phyloP scores from a whole-genome alignment of 2,113 vertebrate genomes.

The Nymphicus hollandicus region DNA sequence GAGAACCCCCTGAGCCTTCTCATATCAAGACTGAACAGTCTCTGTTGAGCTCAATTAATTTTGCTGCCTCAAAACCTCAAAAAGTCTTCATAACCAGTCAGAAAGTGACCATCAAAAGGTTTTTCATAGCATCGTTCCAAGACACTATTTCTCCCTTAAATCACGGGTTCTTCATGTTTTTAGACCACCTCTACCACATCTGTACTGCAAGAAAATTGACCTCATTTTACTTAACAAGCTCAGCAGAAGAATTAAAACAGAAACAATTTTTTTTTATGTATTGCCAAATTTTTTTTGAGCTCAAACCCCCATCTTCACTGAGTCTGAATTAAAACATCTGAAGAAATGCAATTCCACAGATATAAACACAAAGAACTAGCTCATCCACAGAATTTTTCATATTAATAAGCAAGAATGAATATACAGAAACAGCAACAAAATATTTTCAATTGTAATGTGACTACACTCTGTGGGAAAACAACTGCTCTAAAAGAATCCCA shows the following conservation, averaged over 20 bases:
- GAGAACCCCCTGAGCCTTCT: not conserved
- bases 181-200: not conserved
- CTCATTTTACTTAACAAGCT: not conserved
- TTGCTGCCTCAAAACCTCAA: not conserved
- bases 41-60: not conserved
- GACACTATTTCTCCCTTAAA: not conserved
- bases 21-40: not conserved
- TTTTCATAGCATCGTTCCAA: not conserved
- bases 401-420: not conserved
- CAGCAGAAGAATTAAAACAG: not conserved
- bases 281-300: not conserved
- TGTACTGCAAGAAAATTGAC: not conserved
- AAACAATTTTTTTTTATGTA: not conserved
- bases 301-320: not conserved
- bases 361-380: not conserved
- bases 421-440: not conserved
- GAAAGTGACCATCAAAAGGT: not conserved
- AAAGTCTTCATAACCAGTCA: not conserved
- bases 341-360: not conserved
- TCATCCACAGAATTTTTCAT: not conserved
- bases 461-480: not conserved
- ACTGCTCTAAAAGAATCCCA: not conserved
- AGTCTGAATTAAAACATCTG: not conserved
- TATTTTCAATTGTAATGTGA: not conserved
- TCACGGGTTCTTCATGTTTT: not conserved